Base-by-base conservation (phyloP, 2,113 vertebrate species). In the Heterotilapia buettikoferi region DNA sequence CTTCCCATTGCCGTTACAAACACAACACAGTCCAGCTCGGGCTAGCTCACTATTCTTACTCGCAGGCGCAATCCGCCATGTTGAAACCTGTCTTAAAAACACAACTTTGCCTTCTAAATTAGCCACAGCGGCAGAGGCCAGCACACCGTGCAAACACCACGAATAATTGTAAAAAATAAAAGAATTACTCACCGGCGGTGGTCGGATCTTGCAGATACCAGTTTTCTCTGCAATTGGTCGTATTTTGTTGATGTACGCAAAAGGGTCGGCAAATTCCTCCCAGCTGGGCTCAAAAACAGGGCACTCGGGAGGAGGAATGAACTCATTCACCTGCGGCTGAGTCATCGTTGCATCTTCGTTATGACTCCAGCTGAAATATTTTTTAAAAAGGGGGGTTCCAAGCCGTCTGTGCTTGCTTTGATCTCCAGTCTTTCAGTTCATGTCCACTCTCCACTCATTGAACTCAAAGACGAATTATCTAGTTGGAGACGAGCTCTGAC, bases 211-310 rank as follows among this genome's bases (percentile, higher is more conserved):
- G 90, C 98, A 99, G 96, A 99, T 99, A 90, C 98, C 98, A n/a
- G 98, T 98, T 96, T 97, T 98, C 95, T 99, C 98, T 84, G 98
- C 98, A 86, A 99, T 99, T 88, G 97, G 97, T 94, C 98, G 97
- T 95, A 99, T 99, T 97, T 99, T 99, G 97, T 97, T 98, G 97
- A 99, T 99, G 95, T 98, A 99, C 83, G 97, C 97, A 93, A 98
- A 98, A 31, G 98, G 98, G 95, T 99, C 98, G 50, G 97, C 95
- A 90, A 99, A 99, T 97, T 99, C 98, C 95, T 99, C 98, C 97
- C 97, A 97, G 95, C 97, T 98, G 94, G 98, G 98, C 97, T 99
- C 98, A 95, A 98, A 99, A 85, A 99, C 98, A 78, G 98, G 98
- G 91, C 98, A 99, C 96, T 99, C 98, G 78, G 98, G 98, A 19